Evolutionary conservation across 2,888 invertebrate species (phyloP).

Genomic region (Stenoptilia bipunctidactyla): DNA sequence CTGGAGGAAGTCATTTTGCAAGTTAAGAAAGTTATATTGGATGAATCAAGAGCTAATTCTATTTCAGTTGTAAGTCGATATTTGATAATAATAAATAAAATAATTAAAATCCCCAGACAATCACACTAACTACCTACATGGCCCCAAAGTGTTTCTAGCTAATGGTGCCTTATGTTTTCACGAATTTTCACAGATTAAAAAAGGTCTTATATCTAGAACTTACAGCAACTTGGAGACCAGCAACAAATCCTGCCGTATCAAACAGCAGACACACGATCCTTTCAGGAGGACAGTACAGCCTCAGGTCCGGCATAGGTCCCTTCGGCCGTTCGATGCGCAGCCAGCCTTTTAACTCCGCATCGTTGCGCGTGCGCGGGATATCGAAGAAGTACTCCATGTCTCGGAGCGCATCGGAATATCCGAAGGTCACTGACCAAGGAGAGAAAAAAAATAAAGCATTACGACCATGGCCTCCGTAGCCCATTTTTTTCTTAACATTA

Average conservation of each 20-base stretch:
- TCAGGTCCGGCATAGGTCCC: slow-evolving; percentile 43
- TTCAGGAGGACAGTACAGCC: slow-evolving; percentile 50
- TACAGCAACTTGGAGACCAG: slow-evolving; percentile 56
- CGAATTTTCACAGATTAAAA: too few species aligned
- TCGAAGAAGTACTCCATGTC: slow-evolving; percentile 55
- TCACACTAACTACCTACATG: too few species aligned
- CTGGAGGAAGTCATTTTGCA: too few species aligned
- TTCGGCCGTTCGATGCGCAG: slow-evolving; percentile 21
- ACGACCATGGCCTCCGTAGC: not conserved
- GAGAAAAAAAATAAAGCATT: not conserved
- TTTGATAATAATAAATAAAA: too few species aligned
- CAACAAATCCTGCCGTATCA: slow-evolving; percentile 51
- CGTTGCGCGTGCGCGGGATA: slow-evolving; percentile 48
- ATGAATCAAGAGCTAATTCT: too few species aligned
- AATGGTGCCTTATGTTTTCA: too few species aligned
- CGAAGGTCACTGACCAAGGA: slow-evolving; percentile 44
- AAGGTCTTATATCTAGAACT: too few species aligned
- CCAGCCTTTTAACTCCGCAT: slow-evolving; percentile 32
- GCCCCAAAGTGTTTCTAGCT: too few species aligned
- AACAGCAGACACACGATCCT: slow-evolving; percentile 48
- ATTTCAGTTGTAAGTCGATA: too few species aligned
- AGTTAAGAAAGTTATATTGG: too few species aligned
- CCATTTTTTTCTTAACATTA: not conserved
- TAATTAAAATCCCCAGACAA: too few species aligned
- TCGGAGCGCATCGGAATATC: slow-evolving; percentile 53